Conservation (phyloP, 2,113 vertebrate species). For the Candoia aspera region DNA sequence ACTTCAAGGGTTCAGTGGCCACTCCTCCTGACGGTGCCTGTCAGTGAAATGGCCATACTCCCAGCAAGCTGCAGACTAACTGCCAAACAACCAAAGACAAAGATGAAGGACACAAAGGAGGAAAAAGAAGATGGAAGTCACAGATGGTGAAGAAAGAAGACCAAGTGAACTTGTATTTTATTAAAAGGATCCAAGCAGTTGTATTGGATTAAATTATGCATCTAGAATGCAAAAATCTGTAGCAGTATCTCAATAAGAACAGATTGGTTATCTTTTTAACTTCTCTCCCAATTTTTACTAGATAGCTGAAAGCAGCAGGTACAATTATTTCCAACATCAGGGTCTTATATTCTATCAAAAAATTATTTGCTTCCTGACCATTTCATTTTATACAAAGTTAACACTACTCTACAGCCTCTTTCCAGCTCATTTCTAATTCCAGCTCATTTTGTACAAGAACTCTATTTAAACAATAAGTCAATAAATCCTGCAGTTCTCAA, state of each 20-base stretch:
- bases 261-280: not conserved
- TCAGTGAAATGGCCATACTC: conserved; percentile 22
- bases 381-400: not conserved
- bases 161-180: not conserved
- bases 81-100: conserved; percentile 12
- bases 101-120: not conserved
- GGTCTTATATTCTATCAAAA: not conserved
- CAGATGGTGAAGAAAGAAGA: not conserved
- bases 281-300: not conserved
- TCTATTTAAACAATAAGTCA: not conserved
- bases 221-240: not conserved
- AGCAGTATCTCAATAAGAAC: not conserved
- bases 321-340: not conserved
- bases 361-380: not conserved
- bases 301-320: not conserved
- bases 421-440: not conserved
- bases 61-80: not conserved
- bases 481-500: not conserved
- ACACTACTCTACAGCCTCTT: not conserved
- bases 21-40: conserved; percentile 9
- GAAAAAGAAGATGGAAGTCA: not conserved
- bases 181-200: not conserved
- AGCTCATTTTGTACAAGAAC: not conserved
- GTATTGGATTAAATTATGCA: not conserved
- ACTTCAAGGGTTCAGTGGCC: conserved; percentile 21